Evolutionary conservation across 1,140 invertebrate genomes (phyloP).

Genomic region (Penaeus chinensis): DNA sequence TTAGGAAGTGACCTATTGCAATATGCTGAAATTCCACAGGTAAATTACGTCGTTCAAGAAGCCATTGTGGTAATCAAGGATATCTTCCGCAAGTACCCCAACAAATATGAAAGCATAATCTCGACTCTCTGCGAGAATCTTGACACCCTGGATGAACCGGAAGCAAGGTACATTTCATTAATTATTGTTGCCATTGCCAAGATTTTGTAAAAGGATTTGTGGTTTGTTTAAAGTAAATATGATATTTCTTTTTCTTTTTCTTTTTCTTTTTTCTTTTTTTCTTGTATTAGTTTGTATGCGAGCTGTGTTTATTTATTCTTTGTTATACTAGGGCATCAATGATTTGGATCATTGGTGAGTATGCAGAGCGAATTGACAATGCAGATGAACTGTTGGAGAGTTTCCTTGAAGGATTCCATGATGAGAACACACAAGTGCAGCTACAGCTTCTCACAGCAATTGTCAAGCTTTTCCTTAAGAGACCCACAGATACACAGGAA

Average conservation of each 20-base stretch:
- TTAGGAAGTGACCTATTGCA: too few species aligned
- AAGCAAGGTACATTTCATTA: slow-evolving; percentile 77
- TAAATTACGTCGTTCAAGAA: slow-evolving; percentile 99
- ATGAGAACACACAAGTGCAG: slow-evolving; percentile 99
- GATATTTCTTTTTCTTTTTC: background rate
- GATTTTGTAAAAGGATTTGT: background rate
- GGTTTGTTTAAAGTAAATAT: background rate
- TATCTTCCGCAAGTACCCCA: slow-evolving; percentile 99
- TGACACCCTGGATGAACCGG: slow-evolving; percentile 98
- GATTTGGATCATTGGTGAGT: slow-evolving; percentile 99
- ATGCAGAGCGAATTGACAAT: slow-evolving; percentile 99
- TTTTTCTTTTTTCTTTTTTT: background rate
- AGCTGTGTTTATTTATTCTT: background rate
- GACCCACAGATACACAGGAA: slow-evolving; percentile 98
- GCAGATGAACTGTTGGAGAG: slow-evolving; percentile 98
- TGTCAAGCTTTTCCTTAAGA: slow-evolving; percentile 97
- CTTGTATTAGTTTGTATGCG: background rate
- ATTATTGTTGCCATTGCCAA: background rate
- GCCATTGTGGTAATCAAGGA: slow-evolving; percentile 99
- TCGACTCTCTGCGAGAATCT: slow-evolving; percentile 98
- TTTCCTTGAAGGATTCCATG: slow-evolving; percentile 99
- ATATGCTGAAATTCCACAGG: slow-evolving; percentile 67
- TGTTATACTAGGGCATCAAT: slow-evolving; percentile 85
- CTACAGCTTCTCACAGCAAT: slow-evolving; percentile 96
- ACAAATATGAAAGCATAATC: slow-evolving; percentile 99